Percentiles rank a stretch among this genome's conserved stretches.
Conservation (phyloP, 2,888 invertebrate species). For the Chaetoderma sp. region DNA sequence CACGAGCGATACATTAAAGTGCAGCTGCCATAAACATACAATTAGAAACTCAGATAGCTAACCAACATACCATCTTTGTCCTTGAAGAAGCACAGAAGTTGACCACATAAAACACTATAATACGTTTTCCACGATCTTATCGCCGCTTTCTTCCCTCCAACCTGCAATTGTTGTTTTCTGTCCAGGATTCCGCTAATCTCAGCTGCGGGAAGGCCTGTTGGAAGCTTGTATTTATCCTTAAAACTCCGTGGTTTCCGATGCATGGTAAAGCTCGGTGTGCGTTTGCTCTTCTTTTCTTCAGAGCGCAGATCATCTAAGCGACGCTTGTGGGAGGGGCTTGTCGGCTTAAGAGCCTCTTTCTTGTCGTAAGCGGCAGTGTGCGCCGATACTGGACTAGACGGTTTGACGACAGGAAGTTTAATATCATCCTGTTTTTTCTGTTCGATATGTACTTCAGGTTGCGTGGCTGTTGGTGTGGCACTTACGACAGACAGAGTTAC, state of each 20-base stretch:
- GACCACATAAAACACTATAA: slow-evolving; percentile 96
- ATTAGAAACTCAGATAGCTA: too few species aligned
- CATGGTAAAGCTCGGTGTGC: slow-evolving; percentile 96
- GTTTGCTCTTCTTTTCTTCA: slow-evolving; percentile 82
- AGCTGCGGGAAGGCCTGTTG: slow-evolving; percentile 80
- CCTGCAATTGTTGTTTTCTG: slow-evolving; percentile 92
- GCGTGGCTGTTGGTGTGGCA: too few species aligned
- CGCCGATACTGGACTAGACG: background rate
- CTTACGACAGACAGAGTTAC: too few species aligned
- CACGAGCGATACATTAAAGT: too few species aligned
- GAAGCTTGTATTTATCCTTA: slow-evolving; percentile 66
- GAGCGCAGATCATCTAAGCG: slow-evolving; percentile 1
- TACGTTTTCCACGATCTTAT: slow-evolving; percentile 95
- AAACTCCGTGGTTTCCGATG: slow-evolving; percentile 89
- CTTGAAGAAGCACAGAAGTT: slow-evolving; percentile 96
- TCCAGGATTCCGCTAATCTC: slow-evolving; percentile 93
- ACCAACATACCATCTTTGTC: slow-evolving; percentile 80
- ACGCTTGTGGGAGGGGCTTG: background rate
- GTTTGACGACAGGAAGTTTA: background rate
- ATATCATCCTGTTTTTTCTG: background rate
- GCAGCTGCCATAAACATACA: too few species aligned
- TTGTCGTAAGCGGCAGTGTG: too few species aligned
- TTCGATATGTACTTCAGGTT: background rate
- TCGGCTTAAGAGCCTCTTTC: background rate
- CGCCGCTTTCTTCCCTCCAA: slow-evolving; percentile 93